A percentile compares a stretch with the other conserved stretches of the same genome.
Evolutionary conservation across 2,113 vertebrate genomes (phyloP).

Genomic region (Cephalopterus ornatus): DNA sequence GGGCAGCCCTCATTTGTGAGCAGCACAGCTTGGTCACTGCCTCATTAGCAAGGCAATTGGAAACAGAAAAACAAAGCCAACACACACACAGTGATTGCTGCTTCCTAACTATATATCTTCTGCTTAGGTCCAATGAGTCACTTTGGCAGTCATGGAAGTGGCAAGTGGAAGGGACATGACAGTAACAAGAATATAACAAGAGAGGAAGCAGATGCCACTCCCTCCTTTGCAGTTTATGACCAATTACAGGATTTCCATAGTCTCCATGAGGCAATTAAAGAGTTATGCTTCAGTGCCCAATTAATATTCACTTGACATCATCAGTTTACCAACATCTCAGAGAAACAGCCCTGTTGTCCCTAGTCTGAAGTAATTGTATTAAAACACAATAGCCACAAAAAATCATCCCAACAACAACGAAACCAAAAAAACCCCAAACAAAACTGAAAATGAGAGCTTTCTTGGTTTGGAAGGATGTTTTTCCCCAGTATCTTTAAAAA

Average conservation of each 20-base stretch:
- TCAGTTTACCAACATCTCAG: slow-evolving; percentile 25
- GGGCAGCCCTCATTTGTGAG: background rate
- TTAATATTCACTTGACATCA: slow-evolving; percentile 66
- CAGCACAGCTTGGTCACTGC: background rate
- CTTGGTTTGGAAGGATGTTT: background rate
- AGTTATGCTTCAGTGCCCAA: slow-evolving; percentile 45
- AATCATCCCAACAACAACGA: background rate
- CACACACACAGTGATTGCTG: background rate
- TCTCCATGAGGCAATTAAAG: slow-evolving; percentile 55
- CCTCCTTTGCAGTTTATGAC: background rate
- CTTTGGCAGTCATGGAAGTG: background rate
- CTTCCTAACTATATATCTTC: background rate
- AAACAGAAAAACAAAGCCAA: background rate
- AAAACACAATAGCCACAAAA: background rate
- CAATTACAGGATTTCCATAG: slow-evolving; percentile 9
- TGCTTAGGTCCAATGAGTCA: background rate
- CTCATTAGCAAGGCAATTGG: background rate
- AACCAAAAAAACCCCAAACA: background rate
- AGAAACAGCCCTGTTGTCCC: slow-evolving; percentile 27
- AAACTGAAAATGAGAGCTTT: background rate
- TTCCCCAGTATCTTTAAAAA: background rate
- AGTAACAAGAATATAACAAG: background rate
- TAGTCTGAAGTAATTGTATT: slow-evolving; percentile 29
- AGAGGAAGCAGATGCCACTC: background rate
- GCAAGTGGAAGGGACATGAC: background rate